Evolutionary conservation across 2,113 vertebrate genomes (phyloP).

Genomic region (Caranx melampygus): DNA sequence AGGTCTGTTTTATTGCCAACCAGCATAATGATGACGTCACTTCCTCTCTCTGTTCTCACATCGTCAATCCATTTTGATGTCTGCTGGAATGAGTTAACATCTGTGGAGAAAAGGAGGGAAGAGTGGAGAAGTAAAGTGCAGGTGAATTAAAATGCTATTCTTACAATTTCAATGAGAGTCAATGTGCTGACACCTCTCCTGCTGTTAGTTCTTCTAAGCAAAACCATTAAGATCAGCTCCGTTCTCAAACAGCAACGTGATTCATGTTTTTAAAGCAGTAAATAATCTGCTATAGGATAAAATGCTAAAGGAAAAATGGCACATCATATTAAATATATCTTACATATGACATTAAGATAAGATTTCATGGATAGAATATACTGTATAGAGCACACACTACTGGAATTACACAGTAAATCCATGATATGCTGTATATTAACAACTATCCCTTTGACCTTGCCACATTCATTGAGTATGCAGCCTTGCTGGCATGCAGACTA

Average conservation of each 20-base stretch:
- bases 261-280: not conserved
- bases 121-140: not conserved
- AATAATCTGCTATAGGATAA: not conserved
- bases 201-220: not conserved
- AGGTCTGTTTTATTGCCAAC: constrained; percentile 96
- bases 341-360: not conserved
- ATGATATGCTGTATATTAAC: not conserved
- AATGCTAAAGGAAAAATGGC: not conserved
- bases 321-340: not conserved
- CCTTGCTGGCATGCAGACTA: not conserved
- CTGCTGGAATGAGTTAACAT: constrained; percentile 95
- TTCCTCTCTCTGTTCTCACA: constrained; percentile 93
- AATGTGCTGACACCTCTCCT: not conserved
- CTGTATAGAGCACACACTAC: not conserved
- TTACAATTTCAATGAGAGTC: not conserved
- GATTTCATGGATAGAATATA: not conserved
- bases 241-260: not conserved
- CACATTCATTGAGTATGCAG: constrained; percentile 16
- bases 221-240: not conserved
- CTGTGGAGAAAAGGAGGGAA: constrained; percentile 69
- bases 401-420: constrained; percentile 25
- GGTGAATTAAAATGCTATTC: constrained; percentile 6
- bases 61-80: constrained; percentile 96
- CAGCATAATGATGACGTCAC: constrained; percentile 95
- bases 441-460: constrained; percentile 45